Evolutionary conservation across 2,888 invertebrate species (phyloP).

Genomic region (Fragum whitleyi): DNA sequence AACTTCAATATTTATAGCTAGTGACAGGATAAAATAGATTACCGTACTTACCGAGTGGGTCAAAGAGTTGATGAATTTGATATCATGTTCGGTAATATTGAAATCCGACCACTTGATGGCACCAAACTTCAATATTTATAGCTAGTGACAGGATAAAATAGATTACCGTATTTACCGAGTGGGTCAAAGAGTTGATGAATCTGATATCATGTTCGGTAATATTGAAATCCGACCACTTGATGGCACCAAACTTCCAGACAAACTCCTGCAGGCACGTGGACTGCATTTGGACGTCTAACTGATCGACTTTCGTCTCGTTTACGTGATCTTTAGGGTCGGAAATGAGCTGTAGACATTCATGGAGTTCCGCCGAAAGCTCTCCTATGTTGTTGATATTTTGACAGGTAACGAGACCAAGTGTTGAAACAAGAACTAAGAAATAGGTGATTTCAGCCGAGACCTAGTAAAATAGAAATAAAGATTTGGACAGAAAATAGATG

Average conservation of each 20-base stretch:
- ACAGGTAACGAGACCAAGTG: not conserved
- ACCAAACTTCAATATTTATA: constrained; percentile 50
- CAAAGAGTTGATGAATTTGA: constrained; percentile 33
- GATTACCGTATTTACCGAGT: constrained; percentile 46
- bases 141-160: too few species aligned
- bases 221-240: constrained; percentile 45
- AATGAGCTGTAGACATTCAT: constrained; percentile 13
- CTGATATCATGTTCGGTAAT: constrained; percentile 42
- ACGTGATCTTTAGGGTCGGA: not conserved
- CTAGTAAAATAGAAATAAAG: too few species aligned
- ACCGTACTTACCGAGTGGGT: constrained; percentile 39
- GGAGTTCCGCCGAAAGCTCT: not conserved
- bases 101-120: constrained; percentile 37
- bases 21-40: too few species aligned
- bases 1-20: too few species aligned
- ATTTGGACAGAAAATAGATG: too few species aligned
- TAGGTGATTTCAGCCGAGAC: too few species aligned
- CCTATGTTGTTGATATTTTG: not conserved
- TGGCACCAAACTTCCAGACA: constrained; percentile 44
- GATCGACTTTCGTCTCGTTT: not conserved
- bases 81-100: constrained; percentile 47
- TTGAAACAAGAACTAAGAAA: too few species aligned
- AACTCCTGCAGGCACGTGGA: constrained; percentile 38
- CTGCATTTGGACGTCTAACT: constrained; percentile 22
- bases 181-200: constrained; percentile 32